Percentiles rank a stretch among this genome's conserved stretches.
Conservation (phyloP, 2,888 invertebrate genomes). For the Geophilus truncorum region DNA sequence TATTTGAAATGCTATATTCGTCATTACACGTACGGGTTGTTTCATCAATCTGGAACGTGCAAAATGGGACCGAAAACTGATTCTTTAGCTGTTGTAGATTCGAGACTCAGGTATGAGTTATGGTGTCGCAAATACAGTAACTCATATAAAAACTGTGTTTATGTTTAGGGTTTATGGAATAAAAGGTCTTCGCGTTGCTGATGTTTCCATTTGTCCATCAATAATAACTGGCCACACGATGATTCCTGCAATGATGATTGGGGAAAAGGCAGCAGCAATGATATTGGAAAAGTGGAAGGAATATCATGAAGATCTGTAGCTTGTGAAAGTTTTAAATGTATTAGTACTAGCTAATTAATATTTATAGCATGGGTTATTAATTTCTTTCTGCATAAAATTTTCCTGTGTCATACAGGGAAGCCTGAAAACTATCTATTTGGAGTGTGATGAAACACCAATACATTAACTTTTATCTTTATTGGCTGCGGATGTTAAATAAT, state of each 20-base stretch:
- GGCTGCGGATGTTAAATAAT: no score
- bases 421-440: no score
- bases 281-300: constrained; percentile 31
- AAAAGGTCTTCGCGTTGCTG: background rate
- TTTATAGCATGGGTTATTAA: no score
- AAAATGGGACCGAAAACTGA: constrained; percentile 35
- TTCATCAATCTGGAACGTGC: constrained; percentile 32
- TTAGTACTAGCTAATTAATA: no score
- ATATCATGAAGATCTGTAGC: background rate
- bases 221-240: constrained; percentile 35
- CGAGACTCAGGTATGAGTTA: constrained; percentile 28
- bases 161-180: background rate
- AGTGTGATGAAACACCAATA: no score
- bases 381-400: no score
- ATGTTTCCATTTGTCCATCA: background rate
- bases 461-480: no score
- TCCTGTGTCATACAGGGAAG: no score
- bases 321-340: no score
- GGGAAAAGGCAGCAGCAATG: constrained; percentile 38
- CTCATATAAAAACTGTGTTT: background rate
- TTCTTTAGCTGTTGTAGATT: constrained; percentile 34
- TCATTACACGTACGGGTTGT: constrained; percentile 29
- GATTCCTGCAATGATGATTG: constrained; percentile 38
- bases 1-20: constrained; percentile 36
- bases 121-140: no score